Conservation (phyloP, 2,888 invertebrate species). For the Calliopum simillimum region DNA sequence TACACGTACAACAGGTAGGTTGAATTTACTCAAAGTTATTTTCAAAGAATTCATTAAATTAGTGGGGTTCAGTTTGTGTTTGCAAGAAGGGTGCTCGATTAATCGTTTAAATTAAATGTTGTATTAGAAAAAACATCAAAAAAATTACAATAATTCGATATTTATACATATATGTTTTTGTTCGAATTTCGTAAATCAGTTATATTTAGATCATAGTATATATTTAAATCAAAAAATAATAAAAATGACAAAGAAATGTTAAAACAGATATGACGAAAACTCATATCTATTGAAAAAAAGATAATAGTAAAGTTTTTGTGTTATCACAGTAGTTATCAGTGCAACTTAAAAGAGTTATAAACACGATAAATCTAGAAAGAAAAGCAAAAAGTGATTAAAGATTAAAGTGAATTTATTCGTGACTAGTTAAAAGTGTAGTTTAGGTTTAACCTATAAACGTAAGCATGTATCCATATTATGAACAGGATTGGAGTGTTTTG, state of each 20-base stretch:
- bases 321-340: slow-evolving; percentile 30
- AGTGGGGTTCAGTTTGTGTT: slow-evolving; percentile 3
- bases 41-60: background rate
- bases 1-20: slow-evolving; percentile 26
- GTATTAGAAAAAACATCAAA: background rate
- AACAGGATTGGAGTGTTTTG: slow-evolving; percentile 86
- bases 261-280: background rate
- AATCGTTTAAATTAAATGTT: background rate
- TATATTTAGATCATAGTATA: no score
- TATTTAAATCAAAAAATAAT: background rate
- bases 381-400: slow-evolving; percentile 10
- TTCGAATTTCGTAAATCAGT: no score
- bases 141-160: background rate
- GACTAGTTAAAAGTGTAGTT: no score
- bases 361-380: background rate
- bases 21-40: slow-evolving; percentile 1
- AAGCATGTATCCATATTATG: slow-evolving; percentile 71
- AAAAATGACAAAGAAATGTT: background rate
- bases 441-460: background rate
- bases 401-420: background rate
- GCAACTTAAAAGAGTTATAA: background rate
- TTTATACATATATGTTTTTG: background rate
- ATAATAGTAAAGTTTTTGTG: slow-evolving; percentile 35
- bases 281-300: slow-evolving; percentile 24
- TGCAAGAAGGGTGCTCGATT: background rate